Evolutionary conservation across 2,888 invertebrate species (phyloP).

Genomic region (Odontomyia ornata): DNA sequence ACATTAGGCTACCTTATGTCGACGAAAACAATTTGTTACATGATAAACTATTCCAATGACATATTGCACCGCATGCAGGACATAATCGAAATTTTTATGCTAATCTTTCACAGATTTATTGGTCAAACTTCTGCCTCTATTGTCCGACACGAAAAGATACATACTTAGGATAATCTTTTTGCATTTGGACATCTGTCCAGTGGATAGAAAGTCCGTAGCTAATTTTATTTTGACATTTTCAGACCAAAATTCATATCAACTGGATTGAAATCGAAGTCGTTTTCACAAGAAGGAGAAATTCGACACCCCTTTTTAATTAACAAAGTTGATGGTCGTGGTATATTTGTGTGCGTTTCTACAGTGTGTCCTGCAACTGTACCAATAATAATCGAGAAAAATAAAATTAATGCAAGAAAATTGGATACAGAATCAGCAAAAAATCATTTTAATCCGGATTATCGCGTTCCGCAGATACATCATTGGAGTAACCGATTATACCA

Average conservation of each 20-base stretch:
- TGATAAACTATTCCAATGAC: constrained; percentile 13
- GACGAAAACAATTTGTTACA: background rate
- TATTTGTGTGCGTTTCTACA: background rate
- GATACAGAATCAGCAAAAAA: background rate
- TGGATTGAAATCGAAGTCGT: constrained; percentile 3
- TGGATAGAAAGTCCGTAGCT: background rate
- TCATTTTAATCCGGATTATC: constrained; percentile 30
- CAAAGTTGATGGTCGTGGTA: background rate
- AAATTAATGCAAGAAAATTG: background rate
- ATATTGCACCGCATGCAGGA: constrained; percentile 10
- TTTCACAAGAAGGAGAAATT: constrained; percentile 10
- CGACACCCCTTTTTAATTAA: constrained; percentile 8
- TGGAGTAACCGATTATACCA: constrained; percentile 24
- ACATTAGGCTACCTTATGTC: background rate
- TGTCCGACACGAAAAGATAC: background rate
- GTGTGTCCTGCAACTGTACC: background rate
- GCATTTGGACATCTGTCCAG: background rate
- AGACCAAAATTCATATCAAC: background rate
- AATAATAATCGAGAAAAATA: background rate
- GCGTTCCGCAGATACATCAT: constrained; percentile 15
- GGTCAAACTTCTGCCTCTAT: background rate
- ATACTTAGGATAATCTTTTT: background rate
- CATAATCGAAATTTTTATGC: constrained; percentile 27
- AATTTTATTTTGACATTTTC: constrained; percentile 33
- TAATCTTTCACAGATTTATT: background rate